Base-by-base conservation (phyloP, 2,113 vertebrate species). In the Lamprologus ornatipinnis region DNA sequence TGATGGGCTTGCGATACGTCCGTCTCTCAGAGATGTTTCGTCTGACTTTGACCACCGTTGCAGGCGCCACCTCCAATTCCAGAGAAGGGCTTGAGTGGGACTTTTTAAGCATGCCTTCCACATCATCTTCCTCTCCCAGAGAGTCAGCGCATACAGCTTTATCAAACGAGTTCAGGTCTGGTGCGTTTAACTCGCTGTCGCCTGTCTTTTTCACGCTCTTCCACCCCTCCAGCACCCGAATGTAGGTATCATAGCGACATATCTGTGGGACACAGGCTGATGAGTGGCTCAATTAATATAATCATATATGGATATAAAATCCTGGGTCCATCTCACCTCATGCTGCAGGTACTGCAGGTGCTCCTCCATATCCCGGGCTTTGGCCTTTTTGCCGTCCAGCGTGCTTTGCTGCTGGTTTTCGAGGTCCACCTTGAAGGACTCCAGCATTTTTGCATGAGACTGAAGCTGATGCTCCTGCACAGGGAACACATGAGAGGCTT, bases 1-100 rank as follows among this genome's bases (percentile, higher is more conserved):
- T 85, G 40, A 98, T 89, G 80, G 97, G 95, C 94, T 95, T 97
- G 28, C 98, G 95, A 79, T 98, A 98, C 1, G 98, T 98, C 57
- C 98, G 95, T 80, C 98, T 96, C 88, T 99, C 98, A 0, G 98
- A 99, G 91, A 98, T 96, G 91, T 98, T 98, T 31, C 98, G 96
- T 80, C 94, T 97, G 63, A 99, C 98, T 87, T 97, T 98, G 82
- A 96, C 84, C 0, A 96, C 87, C 0, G 96, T 88, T 0, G 94
- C 90, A 10, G 94, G 49, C 3, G 91, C 93, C 28, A 90, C n/a
- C 1, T 98, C 97, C 82, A 96, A 89, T 51, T 97, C 97, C 58
- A 99, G 95, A 6, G 98, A 98, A 0, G 98, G 98, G 88, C 97
- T 98, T 54, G 98, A 98, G 89, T 98, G 93, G 9, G 97, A 98